Evolutionary conservation across 2,888 invertebrate species (phyloP), one percentile per base, ranked within the genome.

Genomic region (Sphaeridia pumilis): DNA sequence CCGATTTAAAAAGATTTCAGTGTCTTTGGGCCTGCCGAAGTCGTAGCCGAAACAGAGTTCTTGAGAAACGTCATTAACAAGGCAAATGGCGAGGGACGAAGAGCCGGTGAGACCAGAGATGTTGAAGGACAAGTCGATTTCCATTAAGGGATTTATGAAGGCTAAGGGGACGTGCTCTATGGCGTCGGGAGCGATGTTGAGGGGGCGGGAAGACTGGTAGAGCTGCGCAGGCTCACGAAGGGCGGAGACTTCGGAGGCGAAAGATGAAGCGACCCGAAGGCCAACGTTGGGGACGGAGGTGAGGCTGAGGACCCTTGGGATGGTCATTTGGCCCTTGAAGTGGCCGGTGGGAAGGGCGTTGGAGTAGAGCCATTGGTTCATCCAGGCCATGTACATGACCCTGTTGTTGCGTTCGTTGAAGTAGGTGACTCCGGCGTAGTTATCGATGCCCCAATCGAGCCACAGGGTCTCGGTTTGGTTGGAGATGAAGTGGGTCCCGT

Each of bases 401-500:
- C 57, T 31, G 10, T 49, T 49, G 1, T 42, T 26, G 1, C 59
- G 60, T 4, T 57, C 58, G 35, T 60, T 58, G 10, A 46, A 52
- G 42, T 61, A 64, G 1, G 61, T 56, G 1, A 64, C 62, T 17
- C 59, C 58, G 10, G 62, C 64, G 35, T 64, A 64, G 45, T 64
- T 64, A 22, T 64, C 64, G 0, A 55, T 56, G 41, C 64, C 64
- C 58, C 59, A 64, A 28, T 64, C 64, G 43, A 65, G 41, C 63
- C 63, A 65, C 22, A 58, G 51, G 3, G 58, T 4, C 4, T 52
- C 28, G 14, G 35, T 48, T 49, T 50, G 50, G 22, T 47, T 52
- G 21, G 46, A 48, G 34, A 24, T 26, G 46, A 55, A 60, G 1
- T 49, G 48, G 0, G 28, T 45, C 7, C 55, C 56, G 27, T 60